phyloP scores from a whole-genome alignment of 2,113 vertebrate genomes.

The Thoracochromis brauschi region DNA sequence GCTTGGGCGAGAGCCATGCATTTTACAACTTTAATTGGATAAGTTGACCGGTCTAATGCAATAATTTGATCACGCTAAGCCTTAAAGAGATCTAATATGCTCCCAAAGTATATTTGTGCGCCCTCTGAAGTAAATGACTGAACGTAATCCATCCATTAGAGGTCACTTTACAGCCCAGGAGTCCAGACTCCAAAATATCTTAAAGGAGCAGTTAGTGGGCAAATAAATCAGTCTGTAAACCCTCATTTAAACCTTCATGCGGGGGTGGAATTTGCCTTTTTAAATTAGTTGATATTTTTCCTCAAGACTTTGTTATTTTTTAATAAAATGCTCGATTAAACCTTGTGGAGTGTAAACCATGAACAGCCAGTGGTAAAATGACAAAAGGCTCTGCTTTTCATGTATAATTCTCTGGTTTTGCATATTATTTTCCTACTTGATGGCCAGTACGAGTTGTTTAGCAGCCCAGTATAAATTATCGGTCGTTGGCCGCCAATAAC shows the following conservation, averaged over 20 bases:
- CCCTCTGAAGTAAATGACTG: constrained; percentile 41
- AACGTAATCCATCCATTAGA: constrained; percentile 47
- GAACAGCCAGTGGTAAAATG: background rate
- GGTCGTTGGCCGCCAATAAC: background rate
- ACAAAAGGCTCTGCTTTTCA: background rate
- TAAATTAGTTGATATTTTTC: background rate
- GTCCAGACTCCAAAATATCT: constrained; percentile 26
- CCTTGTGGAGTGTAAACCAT: background rate
- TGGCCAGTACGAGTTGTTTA: background rate
- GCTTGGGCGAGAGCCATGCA: constrained; percentile 16
- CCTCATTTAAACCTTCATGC: background rate
- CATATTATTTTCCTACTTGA: background rate
- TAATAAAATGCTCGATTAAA: background rate
- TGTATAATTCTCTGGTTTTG: background rate
- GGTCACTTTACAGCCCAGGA: constrained; percentile 37
- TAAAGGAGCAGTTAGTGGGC: background rate
- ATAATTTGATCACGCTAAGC: constrained; percentile 66
- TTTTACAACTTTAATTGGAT: constrained; percentile 66
- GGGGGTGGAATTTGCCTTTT: background rate
- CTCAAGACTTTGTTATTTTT: background rate
- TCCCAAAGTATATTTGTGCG: constrained; percentile 32
- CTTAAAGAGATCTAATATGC: constrained; percentile 41
- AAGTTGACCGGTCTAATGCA: constrained; percentile 54
- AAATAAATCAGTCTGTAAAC: constrained; percentile 24
- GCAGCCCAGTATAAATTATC: background rate